Evolutionary conservation across 2,888 invertebrate genomes (phyloP), one percentile per base, ranked within the genome.

Genomic region (Antheraea assamensis): DNA sequence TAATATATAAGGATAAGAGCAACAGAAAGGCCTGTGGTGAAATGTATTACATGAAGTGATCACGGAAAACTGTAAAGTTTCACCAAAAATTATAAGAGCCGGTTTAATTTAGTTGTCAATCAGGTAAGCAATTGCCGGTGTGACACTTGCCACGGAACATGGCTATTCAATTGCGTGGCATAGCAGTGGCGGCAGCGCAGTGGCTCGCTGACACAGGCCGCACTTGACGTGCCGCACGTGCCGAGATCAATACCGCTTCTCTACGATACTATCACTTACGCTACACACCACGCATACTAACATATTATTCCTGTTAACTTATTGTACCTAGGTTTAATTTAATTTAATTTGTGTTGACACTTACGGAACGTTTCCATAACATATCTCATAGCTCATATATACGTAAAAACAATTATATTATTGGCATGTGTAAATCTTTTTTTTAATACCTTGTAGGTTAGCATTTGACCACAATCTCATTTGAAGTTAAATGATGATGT

Each of bases 171-270:
- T 76, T 76, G 73, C 81, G 80, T 68, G 21, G 8, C 68, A 2
- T 35, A 7, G 2, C 17, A 3, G 17, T 24, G n/a, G 30, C 31
- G n/a, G 21, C 17, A 8, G 21, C 5, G 24, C 64, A 30, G 21
- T 82, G 78, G 78, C 82, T 81, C 82, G 89, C 89, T 88, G 88
- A 89, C 91, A 85, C 88, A 88, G 90, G 85, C 83, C 80, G 77
- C 79, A 82, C 92, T 92, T 85, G 87, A 90, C 84, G 85, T 81
- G 84, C 78, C 90, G 93, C 91, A 88, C 93, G 92, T 93, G 93
- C 92, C 93, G 91, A 7, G 42, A 92, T 92, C 92, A 87, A 87
- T 84, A 85, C 87, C 90, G 88, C 93, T 92, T 85, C 79, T 82
- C 80, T 75, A 76, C 82, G 92, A 92, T 92, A 88, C 85, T 88